Evolutionary conservation across 2,113 vertebrate genomes (phyloP).

Genomic region (Epinephelus moara): DNA sequence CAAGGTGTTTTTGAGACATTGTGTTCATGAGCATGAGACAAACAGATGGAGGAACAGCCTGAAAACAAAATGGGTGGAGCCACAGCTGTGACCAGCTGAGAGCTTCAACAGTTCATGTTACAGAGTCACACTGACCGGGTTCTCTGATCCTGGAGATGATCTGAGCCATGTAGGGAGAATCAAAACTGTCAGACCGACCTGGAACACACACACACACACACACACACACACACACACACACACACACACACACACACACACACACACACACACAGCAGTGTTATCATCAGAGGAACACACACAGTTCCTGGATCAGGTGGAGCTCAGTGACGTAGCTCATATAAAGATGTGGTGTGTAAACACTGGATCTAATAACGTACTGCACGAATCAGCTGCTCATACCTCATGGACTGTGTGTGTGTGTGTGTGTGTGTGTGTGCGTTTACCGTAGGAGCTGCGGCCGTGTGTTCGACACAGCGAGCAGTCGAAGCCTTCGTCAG

Average conservation of each 20-base stretch:
- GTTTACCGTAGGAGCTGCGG: constrained; percentile 85
- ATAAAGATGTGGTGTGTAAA: too few species aligned
- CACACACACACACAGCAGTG: not conserved
- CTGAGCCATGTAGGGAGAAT: constrained; percentile 70
- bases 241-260: not conserved
- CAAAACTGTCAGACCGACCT: constrained; percentile 60
- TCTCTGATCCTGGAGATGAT: constrained; percentile 73
- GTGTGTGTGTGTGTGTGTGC: not conserved
- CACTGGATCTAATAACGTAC: too few species aligned
- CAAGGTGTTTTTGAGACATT: too few species aligned
- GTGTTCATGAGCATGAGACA: too few species aligned
- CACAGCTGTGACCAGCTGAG: too few species aligned
- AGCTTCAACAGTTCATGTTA: too few species aligned
- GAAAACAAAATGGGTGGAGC: too few species aligned
- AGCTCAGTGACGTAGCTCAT: too few species aligned
- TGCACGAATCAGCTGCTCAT: too few species aligned
- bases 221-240: not conserved
- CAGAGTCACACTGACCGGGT: constrained; percentile 60
- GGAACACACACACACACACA: constrained; percentile 28
- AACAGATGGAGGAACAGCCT: too few species aligned
- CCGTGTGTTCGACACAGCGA: constrained; percentile 90
- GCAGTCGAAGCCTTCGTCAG: constrained; percentile 95
- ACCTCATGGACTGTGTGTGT: not conserved
- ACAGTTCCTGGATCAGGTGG: too few species aligned
- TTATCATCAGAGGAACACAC: not conserved